phyloP scores from a whole-genome alignment of 2,113 vertebrate species.

The Otolemur garnettii region DNA sequence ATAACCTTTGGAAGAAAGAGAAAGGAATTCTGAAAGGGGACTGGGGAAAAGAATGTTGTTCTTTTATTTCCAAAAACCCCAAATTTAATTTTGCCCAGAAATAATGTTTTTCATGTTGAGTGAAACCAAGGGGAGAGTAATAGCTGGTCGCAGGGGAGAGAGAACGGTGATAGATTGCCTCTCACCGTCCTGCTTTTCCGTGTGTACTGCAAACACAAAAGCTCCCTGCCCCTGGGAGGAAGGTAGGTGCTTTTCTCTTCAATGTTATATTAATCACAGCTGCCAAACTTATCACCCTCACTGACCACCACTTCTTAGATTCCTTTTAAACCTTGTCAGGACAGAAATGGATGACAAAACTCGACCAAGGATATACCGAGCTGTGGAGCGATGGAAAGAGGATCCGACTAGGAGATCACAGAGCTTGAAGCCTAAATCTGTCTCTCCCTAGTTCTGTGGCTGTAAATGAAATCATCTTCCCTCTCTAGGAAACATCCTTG shows the following conservation, averaged over 20 bases:
- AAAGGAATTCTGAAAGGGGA: constrained; percentile 57
- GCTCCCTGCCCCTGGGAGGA: not conserved
- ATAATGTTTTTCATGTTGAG: constrained; percentile 42
- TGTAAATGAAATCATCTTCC: not conserved
- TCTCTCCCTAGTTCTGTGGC: not conserved
- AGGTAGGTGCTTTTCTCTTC: not conserved
- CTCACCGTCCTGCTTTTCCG: accelerated
- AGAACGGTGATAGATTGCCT: not conserved
- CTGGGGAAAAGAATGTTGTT: constrained; percentile 50
- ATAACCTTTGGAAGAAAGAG: constrained; percentile 51
- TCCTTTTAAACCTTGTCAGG: not conserved
- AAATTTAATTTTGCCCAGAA: constrained; percentile 63
- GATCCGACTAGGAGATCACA: not conserved
- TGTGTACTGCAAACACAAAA: not conserved
- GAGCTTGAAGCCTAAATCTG: not conserved
- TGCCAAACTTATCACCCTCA: not conserved
- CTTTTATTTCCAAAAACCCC: constrained; percentile 55
- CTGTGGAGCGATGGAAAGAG: accelerated
- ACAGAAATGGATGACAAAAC: not conserved
- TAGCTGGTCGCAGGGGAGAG: not conserved
- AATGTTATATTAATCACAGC: not conserved
- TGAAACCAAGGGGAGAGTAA: constrained; percentile 1
- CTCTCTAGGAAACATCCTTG: not conserved
- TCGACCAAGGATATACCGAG: not conserved
- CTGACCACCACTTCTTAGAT: not conserved